These are phyloP conservation scores for Zophobas atratus DNA, from an alignment of 1,140 invertebrate genomes.

Conservation along the genomic window DNA sequence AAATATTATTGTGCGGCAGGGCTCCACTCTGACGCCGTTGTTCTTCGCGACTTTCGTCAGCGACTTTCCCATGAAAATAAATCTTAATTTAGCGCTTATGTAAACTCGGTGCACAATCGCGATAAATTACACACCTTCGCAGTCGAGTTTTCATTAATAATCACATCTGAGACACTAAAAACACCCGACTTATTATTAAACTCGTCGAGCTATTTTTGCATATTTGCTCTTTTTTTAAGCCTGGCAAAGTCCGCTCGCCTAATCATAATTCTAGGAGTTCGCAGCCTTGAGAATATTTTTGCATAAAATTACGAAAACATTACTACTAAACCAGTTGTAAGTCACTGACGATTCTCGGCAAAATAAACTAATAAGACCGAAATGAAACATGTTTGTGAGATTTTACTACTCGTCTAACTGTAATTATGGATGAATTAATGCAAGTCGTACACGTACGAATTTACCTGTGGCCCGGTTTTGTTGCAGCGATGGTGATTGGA, in stretches of 20 bases:
- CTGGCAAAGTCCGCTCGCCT: conserved; percentile 7
- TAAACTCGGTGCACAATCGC: too few species aligned
- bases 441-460: too few species aligned
- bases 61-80: too few species aligned
- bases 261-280: conserved; percentile 16
- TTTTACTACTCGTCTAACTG: neutral
- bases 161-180: too few species aligned
- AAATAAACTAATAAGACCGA: neutral
- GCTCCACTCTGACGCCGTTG: too few species aligned
- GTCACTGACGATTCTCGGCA: neutral
- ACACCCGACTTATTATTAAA: too few species aligned
- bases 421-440: neutral
- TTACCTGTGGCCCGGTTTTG: too few species aligned
- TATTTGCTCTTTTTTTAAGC: conserved; percentile 25
- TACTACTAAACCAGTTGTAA: conserved; percentile 6
- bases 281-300: conserved; percentile 32
- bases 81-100: too few species aligned
- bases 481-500: conserved; percentile 2
- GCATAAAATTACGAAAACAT: conserved; percentile 28
- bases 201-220: conserved; percentile 5
- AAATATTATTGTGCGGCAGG: too few species aligned
- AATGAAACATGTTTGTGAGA: neutral
- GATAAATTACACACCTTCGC: too few species aligned
- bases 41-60: too few species aligned
- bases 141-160: too few species aligned